Evolutionary conservation across 1,140 invertebrate genomes (phyloP).

Genomic region (Euwallacea fornicatus): DNA sequence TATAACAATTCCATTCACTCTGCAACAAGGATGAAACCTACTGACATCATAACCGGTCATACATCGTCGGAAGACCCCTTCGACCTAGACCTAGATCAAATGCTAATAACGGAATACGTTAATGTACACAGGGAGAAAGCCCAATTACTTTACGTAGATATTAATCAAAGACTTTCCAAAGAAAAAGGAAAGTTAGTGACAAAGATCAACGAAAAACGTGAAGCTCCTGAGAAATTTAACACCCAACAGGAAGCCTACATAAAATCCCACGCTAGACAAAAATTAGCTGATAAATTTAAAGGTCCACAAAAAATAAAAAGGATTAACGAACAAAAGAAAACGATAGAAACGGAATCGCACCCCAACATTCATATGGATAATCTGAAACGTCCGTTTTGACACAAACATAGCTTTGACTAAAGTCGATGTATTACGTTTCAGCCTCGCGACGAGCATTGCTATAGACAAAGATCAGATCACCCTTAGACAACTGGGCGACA

Average conservation of each 20-base stretch:
- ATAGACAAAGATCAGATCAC: not conserved
- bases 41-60: conserved; percentile 13
- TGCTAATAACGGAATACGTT: conserved; percentile 20
- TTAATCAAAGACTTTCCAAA: conserved; percentile 15
- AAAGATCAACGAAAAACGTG: conserved; percentile 15
- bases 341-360: not conserved
- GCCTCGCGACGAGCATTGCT: not conserved
- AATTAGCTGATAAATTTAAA: conserved; percentile 21
- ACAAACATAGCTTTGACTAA: conserved; percentile 21
- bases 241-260: conserved; percentile 15
- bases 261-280: conserved; percentile 16
- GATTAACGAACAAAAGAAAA: conserved; percentile 1
- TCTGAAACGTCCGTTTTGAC: conserved; percentile 17
- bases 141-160: conserved; percentile 8
- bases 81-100: conserved; percentile 13
- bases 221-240: conserved; percentile 5
- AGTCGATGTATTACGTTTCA: conserved; percentile 4
- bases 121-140: conserved; percentile 21
- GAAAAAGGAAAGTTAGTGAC: conserved; percentile 13
- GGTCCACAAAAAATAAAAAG: conserved; percentile 1
- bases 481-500: not conserved
- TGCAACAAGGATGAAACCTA: conserved; percentile 22
- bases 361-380: conserved; percentile 18
- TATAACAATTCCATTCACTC: conserved; percentile 28
- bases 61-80: conserved; percentile 10